Percentiles rank a stretch among this genome's conserved stretches.
These are phyloP conservation scores for Tangara arthus DNA, from an alignment of 2,797 vertebrate genomes.

Conservation along the genomic window DNA sequence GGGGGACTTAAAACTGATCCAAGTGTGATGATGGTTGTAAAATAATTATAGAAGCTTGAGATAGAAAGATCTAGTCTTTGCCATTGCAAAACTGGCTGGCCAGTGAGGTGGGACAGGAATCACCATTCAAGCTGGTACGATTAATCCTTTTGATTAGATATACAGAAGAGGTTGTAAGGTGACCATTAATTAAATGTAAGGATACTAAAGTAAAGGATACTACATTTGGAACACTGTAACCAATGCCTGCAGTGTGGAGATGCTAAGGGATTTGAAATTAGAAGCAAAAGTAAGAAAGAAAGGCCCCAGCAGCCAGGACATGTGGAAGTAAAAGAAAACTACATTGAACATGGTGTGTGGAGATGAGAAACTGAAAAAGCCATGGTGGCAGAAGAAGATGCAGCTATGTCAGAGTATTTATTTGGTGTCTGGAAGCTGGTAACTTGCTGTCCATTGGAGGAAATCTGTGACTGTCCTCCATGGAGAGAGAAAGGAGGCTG, in stretches of 20 bases:
- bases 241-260: neutral
- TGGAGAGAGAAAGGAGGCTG: neutral
- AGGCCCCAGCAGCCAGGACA: neutral
- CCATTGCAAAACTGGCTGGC: neutral
- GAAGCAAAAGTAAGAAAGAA: constrained; percentile 5
- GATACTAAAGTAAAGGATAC: neutral
- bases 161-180: constrained; percentile 32
- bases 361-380: neutral
- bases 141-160: constrained; percentile 49
- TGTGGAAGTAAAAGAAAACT: neutral
- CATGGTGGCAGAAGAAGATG: neutral
- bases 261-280: constrained; percentile 12
- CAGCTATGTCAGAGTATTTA: neutral
- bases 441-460: neutral
- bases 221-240: constrained; percentile 24
- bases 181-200: constrained; percentile 50
- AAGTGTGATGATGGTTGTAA: neutral
- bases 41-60: neutral
- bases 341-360: neutral
- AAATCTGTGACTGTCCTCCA: neutral
- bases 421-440: neutral
- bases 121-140: constrained; percentile 6
- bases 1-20: neutral
- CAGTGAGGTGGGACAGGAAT: constrained; percentile 4
- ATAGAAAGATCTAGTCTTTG: neutral